Evolutionary conservation across 2,888 invertebrate genomes (phyloP).

Genomic region (Gastracanthus pulcherrimus): DNA sequence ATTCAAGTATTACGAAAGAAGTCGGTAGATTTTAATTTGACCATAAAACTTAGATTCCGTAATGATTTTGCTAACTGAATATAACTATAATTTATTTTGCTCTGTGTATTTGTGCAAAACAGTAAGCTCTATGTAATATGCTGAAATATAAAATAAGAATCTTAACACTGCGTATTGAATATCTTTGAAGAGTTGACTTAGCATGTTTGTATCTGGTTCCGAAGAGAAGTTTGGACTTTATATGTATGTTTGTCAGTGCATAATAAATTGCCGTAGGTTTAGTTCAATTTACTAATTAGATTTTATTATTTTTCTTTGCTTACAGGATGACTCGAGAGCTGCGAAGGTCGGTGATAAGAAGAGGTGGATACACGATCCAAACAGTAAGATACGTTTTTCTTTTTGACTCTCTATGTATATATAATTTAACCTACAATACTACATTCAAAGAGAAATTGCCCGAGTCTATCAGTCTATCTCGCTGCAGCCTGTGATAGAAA

Average conservation of each 20-base stretch:
- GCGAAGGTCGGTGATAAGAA: constrained; percentile 83
- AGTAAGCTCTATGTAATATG: neutral
- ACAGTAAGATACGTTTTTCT: constrained; percentile 81
- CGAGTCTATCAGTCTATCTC: no score
- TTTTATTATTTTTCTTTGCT: constrained; percentile 58
- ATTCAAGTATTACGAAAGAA: no score
- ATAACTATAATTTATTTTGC: no score
- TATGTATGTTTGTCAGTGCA: neutral
- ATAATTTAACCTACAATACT: neutral
- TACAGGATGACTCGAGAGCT: constrained; percentile 79
- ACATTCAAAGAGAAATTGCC: neutral
- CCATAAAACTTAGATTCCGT: no score
- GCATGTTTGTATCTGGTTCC: neutral
- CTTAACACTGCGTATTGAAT: neutral
- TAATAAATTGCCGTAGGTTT: neutral
- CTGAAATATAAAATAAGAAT: neutral
- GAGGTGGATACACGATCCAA: constrained; percentile 88
- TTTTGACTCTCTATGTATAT: neutral
- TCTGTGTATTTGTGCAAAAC: no score
- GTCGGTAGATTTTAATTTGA: no score
- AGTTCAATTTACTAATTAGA: neutral
- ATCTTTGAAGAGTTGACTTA: neutral
- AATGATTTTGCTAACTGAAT: no score
- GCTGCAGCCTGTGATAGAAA: no score
- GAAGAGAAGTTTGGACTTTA: neutral